Conservation (phyloP, 1,140 invertebrate genomes). For the Adoxophyes honmai region DNA sequence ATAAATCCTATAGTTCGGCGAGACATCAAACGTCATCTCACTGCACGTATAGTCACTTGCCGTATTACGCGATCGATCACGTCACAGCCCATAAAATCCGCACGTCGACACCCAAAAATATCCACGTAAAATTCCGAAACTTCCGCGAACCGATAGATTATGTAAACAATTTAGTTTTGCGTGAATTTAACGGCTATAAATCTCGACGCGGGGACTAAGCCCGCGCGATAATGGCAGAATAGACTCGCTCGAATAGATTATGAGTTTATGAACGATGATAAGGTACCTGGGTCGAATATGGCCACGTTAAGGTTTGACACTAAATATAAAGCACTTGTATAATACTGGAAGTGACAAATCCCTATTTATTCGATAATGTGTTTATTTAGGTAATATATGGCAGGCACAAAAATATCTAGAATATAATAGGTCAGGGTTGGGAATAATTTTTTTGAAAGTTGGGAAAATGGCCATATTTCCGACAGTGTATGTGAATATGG, state of each 20-base stretch:
- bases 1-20: background rate
- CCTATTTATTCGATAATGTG: too few species aligned
- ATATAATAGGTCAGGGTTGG: too few species aligned
- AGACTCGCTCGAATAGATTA: background rate
- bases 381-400: too few species aligned
- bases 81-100: slow-evolving; percentile 24
- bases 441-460: too few species aligned
- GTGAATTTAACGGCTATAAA: background rate
- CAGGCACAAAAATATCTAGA: too few species aligned
- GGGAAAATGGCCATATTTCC: too few species aligned
- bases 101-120: slow-evolving; percentile 13
- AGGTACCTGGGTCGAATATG: too few species aligned
- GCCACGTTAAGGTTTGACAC: too few species aligned
- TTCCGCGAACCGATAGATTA: background rate
- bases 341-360: too few species aligned
- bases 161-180: background rate
- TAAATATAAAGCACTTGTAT: too few species aligned
- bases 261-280: slow-evolving; percentile 1
- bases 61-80: slow-evolving; percentile 33
- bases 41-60: slow-evolving; percentile 24
- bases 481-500: too few species aligned
- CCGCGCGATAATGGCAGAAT: background rate
- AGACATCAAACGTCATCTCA: slow-evolving; percentile 2
- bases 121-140: slow-evolving; percentile 9
- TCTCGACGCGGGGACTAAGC: background rate